phyloP scores from a whole-genome alignment of 2,888 invertebrate species.

The Ennomos quercinarius region DNA sequence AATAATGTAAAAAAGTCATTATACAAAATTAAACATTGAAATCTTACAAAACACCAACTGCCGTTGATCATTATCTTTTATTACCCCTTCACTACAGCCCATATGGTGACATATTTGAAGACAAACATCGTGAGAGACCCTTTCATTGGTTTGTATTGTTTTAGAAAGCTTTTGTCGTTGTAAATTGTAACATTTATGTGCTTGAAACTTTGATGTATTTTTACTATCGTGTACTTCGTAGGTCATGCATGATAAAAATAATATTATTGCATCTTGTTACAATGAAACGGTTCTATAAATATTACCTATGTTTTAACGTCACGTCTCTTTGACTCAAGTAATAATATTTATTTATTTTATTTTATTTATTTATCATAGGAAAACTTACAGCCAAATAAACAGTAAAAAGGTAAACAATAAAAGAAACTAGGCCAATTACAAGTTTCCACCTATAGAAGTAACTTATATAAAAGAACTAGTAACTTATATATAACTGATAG shows the following conservation, averaged over 20 bases:
- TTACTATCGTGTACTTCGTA: constrained; percentile 3
- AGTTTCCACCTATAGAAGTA: too few species aligned
- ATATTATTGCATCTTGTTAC: too few species aligned
- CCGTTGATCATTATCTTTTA: constrained; percentile 67
- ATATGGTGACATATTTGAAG: constrained; percentile 64
- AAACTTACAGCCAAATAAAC: too few species aligned
- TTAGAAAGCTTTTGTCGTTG: constrained; percentile 29
- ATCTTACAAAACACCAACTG: constrained; percentile 64
- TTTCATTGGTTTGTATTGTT: constrained; percentile 45
- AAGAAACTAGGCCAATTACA: too few species aligned
- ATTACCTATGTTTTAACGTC: too few species aligned
- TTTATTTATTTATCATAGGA: too few species aligned
- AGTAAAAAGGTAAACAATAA: too few species aligned
- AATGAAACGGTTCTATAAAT: too few species aligned
- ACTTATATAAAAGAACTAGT: too few species aligned
- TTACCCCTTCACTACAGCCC: constrained; percentile 52
- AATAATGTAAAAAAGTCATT: constrained; percentile 28
- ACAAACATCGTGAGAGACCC: constrained; percentile 39
- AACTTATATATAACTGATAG: too few species aligned
- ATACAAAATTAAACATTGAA: constrained; percentile 27
- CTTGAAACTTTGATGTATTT: constrained; percentile 10
- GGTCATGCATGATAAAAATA: background rate
- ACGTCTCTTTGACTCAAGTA: too few species aligned
- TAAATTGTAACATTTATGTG: constrained; percentile 19
- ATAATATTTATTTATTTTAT: too few species aligned